These are phyloP conservation scores for Noctua janthe DNA, from an alignment of 2,888 invertebrate genomes.

Conservation along the genomic window DNA sequence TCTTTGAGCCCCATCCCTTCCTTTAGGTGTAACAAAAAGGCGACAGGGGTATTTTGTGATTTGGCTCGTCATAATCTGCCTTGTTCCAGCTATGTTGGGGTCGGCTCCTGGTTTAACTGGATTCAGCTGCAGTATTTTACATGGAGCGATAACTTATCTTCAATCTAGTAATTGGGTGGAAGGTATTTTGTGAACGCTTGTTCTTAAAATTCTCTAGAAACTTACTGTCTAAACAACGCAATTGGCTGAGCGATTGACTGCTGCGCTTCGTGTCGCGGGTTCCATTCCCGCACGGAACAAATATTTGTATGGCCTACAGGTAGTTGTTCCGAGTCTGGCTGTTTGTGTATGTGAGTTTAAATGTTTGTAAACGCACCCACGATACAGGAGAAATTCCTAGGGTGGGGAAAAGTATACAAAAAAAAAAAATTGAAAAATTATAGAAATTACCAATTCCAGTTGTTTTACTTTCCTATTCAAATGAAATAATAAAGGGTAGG, in stretches of 20 bases:
- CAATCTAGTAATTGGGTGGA: background rate
- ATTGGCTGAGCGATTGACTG: background rate
- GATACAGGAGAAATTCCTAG: too few species aligned
- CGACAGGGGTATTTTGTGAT: background rate
- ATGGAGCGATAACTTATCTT: background rate
- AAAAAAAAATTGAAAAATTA: too few species aligned
- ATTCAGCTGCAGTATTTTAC: background rate
- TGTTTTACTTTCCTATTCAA: background rate
- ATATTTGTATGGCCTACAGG: too few species aligned
- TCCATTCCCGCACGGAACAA: too few species aligned
- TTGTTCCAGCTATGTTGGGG: background rate
- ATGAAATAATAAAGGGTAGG: background rate
- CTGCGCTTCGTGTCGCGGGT: too few species aligned
- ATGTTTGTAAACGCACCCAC: too few species aligned
- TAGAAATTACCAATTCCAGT: background rate
- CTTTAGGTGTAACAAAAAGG: background rate
- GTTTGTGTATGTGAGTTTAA: too few species aligned
- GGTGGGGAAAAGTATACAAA: too few species aligned
- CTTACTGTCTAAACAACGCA: background rate
- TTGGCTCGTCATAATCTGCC: background rate
- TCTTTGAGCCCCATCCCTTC: too few species aligned
- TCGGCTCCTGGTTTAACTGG: background rate
- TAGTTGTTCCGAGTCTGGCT: too few species aligned
- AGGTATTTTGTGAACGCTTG: background rate
- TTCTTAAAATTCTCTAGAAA: background rate